Evolutionary conservation across 35 echinoderm and acorn worm species (phyloP), one percentile per base, ranked within the genome.

Genomic region (Apostichopus parvimensis): DNA sequence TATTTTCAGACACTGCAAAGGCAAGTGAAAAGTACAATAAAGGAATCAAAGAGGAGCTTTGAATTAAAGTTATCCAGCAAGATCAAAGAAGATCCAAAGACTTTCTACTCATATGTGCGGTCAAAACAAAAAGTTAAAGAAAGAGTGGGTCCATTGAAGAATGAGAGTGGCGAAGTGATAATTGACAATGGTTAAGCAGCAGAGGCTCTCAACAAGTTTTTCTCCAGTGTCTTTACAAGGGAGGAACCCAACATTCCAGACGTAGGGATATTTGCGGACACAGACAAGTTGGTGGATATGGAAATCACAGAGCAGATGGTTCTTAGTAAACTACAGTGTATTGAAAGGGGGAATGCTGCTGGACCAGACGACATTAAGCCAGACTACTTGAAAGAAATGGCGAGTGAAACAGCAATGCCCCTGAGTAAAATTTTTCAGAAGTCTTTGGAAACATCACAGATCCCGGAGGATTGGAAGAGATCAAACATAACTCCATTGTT

Each of bases 401-500:
- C 76, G 8, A 8, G 56, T 77, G 73, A 77, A 18, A 25, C 77
- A 15, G 89, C 89, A 52, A 28, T 56, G 45, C 89, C 76, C 21
- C 75, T 91, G 8, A 77, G 21, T 53, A 17, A 34, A 28, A 84
- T 83, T 26, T 92, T 84, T 78, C 15, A 86, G 61, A 73, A 13
- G 53, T 83, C 91, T 71, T 56, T 92, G 45, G 14, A 85, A 3
- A n/a, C 55, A 86, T 13, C 78, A 26, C 6, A 24, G 23, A 84
- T 92, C 65, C 91, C 79, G 64, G 34, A 68, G 26, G 79, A 83
- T 4, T 84, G 91, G 91, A 92, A 83, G 86, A 82, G 54, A 86
- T 58, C 81, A 83, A 92, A 92, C 34, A n/a, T 15, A 28, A 92
- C 91, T 68, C 91, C 91, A 34, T 68, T 86, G 28, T 92, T 34